Evolutionary conservation across 2,113 vertebrate species (phyloP).

Genomic region (Crotalus helleri): DNA sequence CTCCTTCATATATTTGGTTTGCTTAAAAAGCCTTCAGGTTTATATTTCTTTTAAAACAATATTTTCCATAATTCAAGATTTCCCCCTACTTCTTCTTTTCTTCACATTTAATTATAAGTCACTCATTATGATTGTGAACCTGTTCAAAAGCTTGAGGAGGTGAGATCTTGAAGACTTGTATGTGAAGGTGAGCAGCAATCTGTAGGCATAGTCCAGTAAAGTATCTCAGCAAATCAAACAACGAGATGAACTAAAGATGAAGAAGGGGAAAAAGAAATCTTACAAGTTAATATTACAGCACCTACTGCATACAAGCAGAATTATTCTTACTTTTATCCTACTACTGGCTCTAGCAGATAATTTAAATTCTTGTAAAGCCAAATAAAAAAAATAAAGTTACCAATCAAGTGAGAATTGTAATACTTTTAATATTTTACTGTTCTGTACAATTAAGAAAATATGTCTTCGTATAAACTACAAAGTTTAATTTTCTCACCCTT

Average conservation of each 20-base stretch:
- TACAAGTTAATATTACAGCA: constrained; percentile 24
- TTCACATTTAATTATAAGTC: constrained; percentile 86
- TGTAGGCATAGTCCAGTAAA: constrained; percentile 89
- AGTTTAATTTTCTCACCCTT: neutral
- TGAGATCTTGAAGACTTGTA: constrained; percentile 92
- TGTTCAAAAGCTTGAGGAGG: constrained; percentile 77
- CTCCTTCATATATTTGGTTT: constrained; percentile 26
- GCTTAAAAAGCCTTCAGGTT: constrained; percentile 46
- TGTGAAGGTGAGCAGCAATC: constrained; percentile 90
- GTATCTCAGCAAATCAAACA: constrained; percentile 88
- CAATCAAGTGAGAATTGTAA: neutral
- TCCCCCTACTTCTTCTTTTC: constrained; percentile 74
- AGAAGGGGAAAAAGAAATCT: constrained; percentile 51
- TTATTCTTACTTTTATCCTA: neutral
- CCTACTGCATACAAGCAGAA: neutral
- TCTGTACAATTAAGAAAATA: neutral
- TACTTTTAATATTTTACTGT: neutral
- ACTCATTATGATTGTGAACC: constrained; percentile 82
- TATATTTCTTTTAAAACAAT: constrained; percentile 62
- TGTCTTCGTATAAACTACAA: neutral
- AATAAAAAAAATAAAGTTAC: neutral
- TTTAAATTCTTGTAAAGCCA: neutral
- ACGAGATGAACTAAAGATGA: constrained; percentile 81
- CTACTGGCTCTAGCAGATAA: neutral
- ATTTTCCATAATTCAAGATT: constrained; percentile 60